Base-by-base conservation (phyloP, 2,113 vertebrate genomes). In the Pelobates fuscus region DNA sequence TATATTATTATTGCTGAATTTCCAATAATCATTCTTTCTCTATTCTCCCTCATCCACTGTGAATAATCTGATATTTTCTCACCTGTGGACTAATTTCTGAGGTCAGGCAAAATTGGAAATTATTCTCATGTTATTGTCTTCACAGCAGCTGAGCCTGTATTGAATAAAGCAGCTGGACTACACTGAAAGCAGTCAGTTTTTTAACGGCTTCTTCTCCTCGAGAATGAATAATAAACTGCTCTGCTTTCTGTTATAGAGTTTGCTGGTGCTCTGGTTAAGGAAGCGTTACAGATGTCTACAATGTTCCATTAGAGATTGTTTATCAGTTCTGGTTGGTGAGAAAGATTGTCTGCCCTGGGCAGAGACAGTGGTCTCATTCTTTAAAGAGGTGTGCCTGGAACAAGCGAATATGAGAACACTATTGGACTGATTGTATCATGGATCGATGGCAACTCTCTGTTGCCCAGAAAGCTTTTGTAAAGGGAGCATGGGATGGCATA, bases 21-120 rank as follows among this genome's bases (percentile, higher is more conserved):
- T 23, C 21, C 20, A 55, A 17, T 43, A 81, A 69, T 67, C 52
- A 64, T 80, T 83, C 68, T 76, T 81, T 26, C 23, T 84, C 63
- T 70, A 25, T 57, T 44, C 10, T 24, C 44, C 64, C 63, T 21
- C 58, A 59, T 73, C 62, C 73, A 59, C 32, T 30, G 69, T 80
- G 61, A 72, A 60, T 77, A 62, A 49, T 49, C 20, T 70, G 44
- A 64, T 27, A 23, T 75, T 77, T 67, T 73, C 81, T 5, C 76
- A 54, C 79, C 78, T 79, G 80, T 73, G 70, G 63, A 67, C 62
- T 66, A 65, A 74, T 74, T 65, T 64, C 20, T 65, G 6, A 57
- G 46, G 62, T 57, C 71, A 65, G 49, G 26, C 4, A 64, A 17
- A 64, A 64, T 41, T 37, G 43, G 2, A 24, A 54, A 54, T 63